Percentiles rank a stretch among this genome's conserved stretches.
These are phyloP conservation scores for Bathynomus jamesi DNA, from an alignment of 1,140 invertebrate species.

Conservation along the genomic window DNA sequence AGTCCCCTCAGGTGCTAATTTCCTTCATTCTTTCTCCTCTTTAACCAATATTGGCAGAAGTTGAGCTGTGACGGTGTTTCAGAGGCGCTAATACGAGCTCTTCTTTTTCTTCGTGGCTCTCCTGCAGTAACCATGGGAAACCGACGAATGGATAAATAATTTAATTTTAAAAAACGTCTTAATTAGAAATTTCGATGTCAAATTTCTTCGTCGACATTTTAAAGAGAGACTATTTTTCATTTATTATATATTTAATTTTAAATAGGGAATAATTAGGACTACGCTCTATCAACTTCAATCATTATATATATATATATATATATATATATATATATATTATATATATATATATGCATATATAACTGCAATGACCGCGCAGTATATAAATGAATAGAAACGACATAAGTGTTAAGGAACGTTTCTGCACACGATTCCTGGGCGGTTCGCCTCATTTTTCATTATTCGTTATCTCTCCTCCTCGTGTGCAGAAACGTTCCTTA, in stretches of 20 bases:
- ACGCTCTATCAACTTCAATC: no score
- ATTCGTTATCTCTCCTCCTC: no score
- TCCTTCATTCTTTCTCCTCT: conserved; percentile 3
- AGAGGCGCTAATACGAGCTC: background rate
- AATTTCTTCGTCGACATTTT: background rate
- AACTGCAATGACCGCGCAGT: no score
- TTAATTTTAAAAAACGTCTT: background rate
- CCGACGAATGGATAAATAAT: background rate
- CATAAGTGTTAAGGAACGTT: no score
- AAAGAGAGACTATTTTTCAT: background rate
- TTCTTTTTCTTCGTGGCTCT: background rate
- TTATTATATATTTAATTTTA: background rate
- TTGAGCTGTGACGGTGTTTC: background rate
- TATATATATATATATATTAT: conserved; percentile 8
- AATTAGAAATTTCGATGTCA: background rate
- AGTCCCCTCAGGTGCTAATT: background rate
- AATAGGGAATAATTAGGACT: no score
- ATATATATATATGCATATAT: background rate
- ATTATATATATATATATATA: conserved; percentile 13
- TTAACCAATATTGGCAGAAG: conserved; percentile 7
- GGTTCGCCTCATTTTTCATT: no score
- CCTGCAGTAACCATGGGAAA: background rate
- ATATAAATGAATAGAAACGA: no score
- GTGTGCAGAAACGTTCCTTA: no score
- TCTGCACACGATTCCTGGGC: no score